phyloP scores from a whole-genome alignment of 2,888 invertebrate genomes.

The Camponotus fellah region DNA sequence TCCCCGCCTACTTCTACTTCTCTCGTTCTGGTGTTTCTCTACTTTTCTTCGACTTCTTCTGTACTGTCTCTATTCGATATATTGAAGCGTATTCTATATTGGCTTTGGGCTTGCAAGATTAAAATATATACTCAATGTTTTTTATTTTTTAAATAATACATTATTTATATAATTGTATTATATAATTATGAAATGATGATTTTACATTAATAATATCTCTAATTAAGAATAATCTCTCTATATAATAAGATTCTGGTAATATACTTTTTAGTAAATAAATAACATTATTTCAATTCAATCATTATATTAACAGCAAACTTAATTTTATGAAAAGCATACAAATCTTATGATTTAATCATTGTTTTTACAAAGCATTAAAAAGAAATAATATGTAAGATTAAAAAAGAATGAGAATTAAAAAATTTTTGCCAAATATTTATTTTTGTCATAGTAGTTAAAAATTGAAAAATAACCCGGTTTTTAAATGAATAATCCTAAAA shows the following conservation, averaged over 20 bases:
- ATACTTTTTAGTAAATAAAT: background rate
- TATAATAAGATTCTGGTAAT: background rate
- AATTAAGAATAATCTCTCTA: background rate
- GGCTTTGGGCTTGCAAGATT: slow-evolving; percentile 9
- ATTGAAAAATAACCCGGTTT: background rate
- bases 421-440: background rate
- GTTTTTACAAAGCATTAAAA: background rate
- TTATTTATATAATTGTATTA: background rate
- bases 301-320: background rate
- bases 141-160: slow-evolving; percentile 16
- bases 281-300: background rate
- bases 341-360: background rate
- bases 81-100: background rate
- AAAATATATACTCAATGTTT: background rate
- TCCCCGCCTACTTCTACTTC: background rate
- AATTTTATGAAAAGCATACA: background rate
- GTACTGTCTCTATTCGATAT: slow-evolving; percentile 38
- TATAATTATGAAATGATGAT: background rate
- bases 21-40: slow-evolving; percentile 32
- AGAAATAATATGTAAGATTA: background rate
- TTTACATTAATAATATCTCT: background rate
- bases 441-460: background rate
- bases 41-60: slow-evolving; percentile 25
- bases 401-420: background rate
- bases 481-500: background rate